Base-by-base conservation (phyloP, 1,140 invertebrate genomes). In the Trypoxylus dichotomus region DNA sequence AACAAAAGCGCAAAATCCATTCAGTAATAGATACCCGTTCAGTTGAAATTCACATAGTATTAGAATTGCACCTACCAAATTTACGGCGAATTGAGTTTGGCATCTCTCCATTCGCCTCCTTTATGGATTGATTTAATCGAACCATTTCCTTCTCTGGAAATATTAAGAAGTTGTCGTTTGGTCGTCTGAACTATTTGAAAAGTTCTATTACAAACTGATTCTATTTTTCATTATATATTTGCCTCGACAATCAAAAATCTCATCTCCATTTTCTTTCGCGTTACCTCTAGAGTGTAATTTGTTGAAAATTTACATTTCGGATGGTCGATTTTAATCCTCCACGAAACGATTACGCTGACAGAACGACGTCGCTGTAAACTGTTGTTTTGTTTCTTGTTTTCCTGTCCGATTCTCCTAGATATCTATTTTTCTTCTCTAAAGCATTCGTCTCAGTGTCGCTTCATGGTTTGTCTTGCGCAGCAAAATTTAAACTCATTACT, bases 401-500 rank as follows among this genome's bases (percentile, higher is more conserved):
- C 47, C 15, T 54, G 13, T 19, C 6, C 19, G 15, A n/a, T 2
- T 19, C 15, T 54, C 1, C 47, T 54, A n/a, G 19, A 54, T 54
- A 54, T 54, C 15, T 54, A 54, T 54, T 54, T 54, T 54, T 54
- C 47, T 54, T 19, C 47, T 54, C 19, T 2, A 37, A 37, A n/a
- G 47, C 13, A n/a, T 54, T n/a, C 47, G 15, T 54, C 15, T 54
- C 15, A 54, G 15, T 54, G 47, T 54, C 47, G 47, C 19, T 54
- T 54, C 47, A 54, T 6, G 47, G 0, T 54, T 54, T 54, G 15
- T 19, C 13, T 54, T 15, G 47, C 19, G 19, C 47, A 19, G 15
- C 47, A 54, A 54, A 54, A 54, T 54, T 54, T 13, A 54, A 54
- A 54, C 47, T 54, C 47, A 54, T 54, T 54, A 54, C 47, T 54